Evolutionary conservation across 2,888 invertebrate species (phyloP), one percentile per base, ranked within the genome.

Genomic region (Drosophila picticornis): DNA sequence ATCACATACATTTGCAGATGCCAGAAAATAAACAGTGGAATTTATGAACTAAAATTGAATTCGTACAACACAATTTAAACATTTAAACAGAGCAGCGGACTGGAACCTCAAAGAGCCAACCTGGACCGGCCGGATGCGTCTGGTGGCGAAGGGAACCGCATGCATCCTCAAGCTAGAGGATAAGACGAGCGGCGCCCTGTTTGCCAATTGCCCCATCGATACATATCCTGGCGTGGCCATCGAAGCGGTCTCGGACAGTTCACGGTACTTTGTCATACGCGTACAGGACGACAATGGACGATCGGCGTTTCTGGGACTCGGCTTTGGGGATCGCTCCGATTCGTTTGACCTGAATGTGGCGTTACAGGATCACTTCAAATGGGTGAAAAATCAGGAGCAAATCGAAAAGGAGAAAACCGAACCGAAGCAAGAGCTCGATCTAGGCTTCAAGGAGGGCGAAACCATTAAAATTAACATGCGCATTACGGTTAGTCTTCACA

Each of bases 391-490:
- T 93, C 96, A 95, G 78, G 96, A 96, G 91, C 96, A 96, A 93
- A 95, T 96, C 76, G 96, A 95, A 90, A 96, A 97, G 90, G 97
- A 97, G 92, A 96, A 96, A 90, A 95, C 95, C 89, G 96, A 95
- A 66, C 96, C 96, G 13, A 95, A 95, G 72, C 96, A 95, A 84
- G 96, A 98, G 87, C 94, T 99, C 50, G 99, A 99, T 94, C 95
- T 99, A 63, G 97, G 99, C 57, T 99, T 99, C 93, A 99, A 99
- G 92, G 99, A 99, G 91, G 99, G 99, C 27, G 98, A 99, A 94
- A 99, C 99, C 1, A 99, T 99, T 81, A 99, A 98, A 94, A 99
- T 99, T 73, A 99, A 99, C 92, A 98, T 99, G 97, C 97, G 98
- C 94, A 98, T 98, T 80, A 97, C 98, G 78, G 98, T 98, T 29